These are phyloP conservation scores for Drosophila meridiana DNA, from an alignment of 2,888 invertebrate genomes.

Conservation along the genomic window DNA sequence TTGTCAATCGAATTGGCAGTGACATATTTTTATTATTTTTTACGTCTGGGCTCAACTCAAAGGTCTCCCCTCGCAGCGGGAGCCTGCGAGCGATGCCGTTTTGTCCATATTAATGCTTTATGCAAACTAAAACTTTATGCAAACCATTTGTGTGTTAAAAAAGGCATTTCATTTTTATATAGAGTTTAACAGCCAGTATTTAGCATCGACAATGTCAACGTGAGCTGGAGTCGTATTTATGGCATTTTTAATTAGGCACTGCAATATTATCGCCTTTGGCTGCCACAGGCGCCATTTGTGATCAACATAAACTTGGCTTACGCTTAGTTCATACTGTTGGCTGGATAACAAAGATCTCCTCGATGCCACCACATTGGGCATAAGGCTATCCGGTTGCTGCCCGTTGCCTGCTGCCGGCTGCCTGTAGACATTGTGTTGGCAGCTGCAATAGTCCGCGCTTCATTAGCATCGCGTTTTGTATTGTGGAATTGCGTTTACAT, in stretches of 20 bases:
- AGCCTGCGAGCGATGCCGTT: conserved; percentile 28
- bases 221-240: conserved; percentile 52
- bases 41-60: conserved; percentile 30
- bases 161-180: conserved; percentile 55
- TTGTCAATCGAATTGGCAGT: conserved; percentile 54
- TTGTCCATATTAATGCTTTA: conserved; percentile 49
- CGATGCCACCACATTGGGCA: conserved; percentile 37
- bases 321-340: conserved; percentile 37
- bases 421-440: conserved; percentile 12
- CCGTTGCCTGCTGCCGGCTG: not conserved
- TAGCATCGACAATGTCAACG: conserved; percentile 50
- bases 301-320: conserved; percentile 43
- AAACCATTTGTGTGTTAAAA: conserved; percentile 46
- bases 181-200: conserved; percentile 24
- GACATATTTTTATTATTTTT: conserved; percentile 29
- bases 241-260: conserved; percentile 73
- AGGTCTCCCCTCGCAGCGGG: conserved; percentile 39
- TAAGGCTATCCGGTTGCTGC: conserved; percentile 60
- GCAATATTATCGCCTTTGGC: conserved; percentile 42
- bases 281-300: conserved; percentile 43
- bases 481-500: conserved; percentile 67
- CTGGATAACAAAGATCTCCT: conserved; percentile 26
- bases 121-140: conserved; percentile 62
- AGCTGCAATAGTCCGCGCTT: conserved; percentile 53
- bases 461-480: conserved; percentile 71